Percentiles rank a stretch among this genome's conserved stretches.
Evolutionary conservation across 1,140 invertebrate genomes (phyloP).

Genomic region (Amyelois transitella): DNA sequence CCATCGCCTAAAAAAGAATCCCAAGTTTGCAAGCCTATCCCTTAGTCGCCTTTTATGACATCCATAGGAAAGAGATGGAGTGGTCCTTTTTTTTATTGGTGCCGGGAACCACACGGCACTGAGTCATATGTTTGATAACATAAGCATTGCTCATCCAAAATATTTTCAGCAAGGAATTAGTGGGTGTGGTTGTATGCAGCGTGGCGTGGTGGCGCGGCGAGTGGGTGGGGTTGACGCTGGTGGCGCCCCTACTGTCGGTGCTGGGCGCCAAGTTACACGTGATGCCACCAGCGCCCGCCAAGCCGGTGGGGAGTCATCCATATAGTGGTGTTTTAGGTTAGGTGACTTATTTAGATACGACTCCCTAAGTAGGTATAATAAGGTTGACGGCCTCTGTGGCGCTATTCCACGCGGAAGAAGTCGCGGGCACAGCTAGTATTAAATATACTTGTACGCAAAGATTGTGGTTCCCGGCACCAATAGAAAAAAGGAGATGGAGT

Average conservation of each 20-base stretch:
- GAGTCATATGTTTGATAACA: no score
- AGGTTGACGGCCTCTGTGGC: background rate
- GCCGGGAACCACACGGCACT: no score
- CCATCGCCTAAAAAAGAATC: no score
- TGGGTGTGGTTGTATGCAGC: conserved; percentile 76
- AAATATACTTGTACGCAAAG: background rate
- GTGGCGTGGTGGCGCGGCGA: conserved; percentile 78
- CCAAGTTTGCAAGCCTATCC: no score
- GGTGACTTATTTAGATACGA: background rate
- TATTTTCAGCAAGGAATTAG: conserved; percentile 33
- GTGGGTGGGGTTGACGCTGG: conserved; percentile 77
- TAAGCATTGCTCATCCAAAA: no score
- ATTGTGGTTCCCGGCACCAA: background rate
- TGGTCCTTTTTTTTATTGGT: no score
- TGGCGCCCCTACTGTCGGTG: conserved; percentile 64
- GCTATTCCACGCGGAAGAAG: no score
- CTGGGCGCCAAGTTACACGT: conserved; percentile 51
- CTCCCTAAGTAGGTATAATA: no score
- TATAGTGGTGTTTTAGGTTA: conserved; percentile 18
- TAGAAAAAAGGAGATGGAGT: no score
- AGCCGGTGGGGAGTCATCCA: conserved; percentile 7
- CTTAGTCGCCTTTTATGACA: no score
- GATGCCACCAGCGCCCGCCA: conserved; percentile 3
- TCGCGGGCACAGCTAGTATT: no score
- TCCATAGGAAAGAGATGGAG: no score